A percentile compares a stretch with the other conserved stretches of the same genome.
Conservation (phyloP, 2,888 invertebrate genomes). For the Latheticus oryzae region DNA sequence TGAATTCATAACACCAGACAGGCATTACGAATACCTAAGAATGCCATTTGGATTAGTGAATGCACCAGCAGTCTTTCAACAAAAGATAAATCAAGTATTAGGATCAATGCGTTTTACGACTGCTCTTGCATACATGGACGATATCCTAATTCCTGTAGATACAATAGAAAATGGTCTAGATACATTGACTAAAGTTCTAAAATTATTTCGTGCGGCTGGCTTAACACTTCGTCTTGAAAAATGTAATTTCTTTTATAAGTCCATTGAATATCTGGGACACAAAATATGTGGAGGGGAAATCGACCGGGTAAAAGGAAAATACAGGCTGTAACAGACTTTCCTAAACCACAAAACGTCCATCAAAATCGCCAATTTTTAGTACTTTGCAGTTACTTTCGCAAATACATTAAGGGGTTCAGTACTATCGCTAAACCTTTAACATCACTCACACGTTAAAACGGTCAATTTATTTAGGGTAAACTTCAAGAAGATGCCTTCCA, state of each 20-base stretch:
- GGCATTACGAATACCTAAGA: constrained; percentile 55
- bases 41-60: constrained; percentile 59
- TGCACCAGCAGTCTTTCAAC: constrained; percentile 51
- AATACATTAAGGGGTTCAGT: constrained; percentile 9
- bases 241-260: background rate
- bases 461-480: background rate
- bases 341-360: constrained; percentile 1
- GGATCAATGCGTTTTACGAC: constrained; percentile 39
- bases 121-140: constrained; percentile 46
- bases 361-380: constrained; percentile 12
- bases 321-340: constrained; percentile 6
- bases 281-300: constrained; percentile 1
- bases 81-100: constrained; percentile 41
- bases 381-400: constrained; percentile 9
- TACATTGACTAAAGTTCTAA: constrained; percentile 24
- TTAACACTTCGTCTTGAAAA: constrained; percentile 1
- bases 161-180: constrained; percentile 42
- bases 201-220: background rate
- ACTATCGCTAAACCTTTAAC: constrained; percentile 8
- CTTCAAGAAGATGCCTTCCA: constrained; percentile 6
- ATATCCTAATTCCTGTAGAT: constrained; percentile 45
- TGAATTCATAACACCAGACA: constrained; percentile 56
- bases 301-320: constrained; percentile 6
- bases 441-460: background rate
- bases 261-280: constrained; percentile 9